Percentiles rank a stretch among this genome's conserved stretches.
Conservation (phyloP, 2,888 invertebrate genomes). For the Tholera decimalis region DNA sequence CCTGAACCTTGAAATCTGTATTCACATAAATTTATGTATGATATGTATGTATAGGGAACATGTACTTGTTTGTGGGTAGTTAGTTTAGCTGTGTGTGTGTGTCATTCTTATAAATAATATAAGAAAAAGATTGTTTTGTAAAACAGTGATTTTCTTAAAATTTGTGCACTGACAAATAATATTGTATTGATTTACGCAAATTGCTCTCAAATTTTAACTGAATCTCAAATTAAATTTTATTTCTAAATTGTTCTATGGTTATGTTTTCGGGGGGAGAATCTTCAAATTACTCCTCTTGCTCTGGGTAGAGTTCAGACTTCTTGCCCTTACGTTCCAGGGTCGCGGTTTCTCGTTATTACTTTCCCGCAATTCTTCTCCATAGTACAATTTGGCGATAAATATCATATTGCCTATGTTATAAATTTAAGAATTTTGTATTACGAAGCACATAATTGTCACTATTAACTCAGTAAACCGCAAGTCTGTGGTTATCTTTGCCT, state of each 20-base stretch:
- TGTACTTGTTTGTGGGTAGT: conserved; percentile 54
- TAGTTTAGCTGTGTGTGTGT: conserved; percentile 46
- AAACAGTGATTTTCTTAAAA: neutral
- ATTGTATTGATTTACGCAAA: neutral
- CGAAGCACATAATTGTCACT: neutral
- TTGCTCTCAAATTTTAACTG: neutral
- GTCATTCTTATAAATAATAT: conserved; percentile 14
- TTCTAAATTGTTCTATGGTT: too few species aligned
- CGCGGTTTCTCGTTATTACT: too few species aligned
- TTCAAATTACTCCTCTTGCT: too few species aligned
- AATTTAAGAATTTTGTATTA: neutral
- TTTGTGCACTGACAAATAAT: conserved; percentile 3
- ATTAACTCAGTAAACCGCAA: neutral
- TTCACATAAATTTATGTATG: conserved; percentile 33
- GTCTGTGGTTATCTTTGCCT: neutral
- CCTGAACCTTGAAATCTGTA: too few species aligned
- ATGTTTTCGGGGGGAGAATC: too few species aligned
- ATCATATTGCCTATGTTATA: too few species aligned
- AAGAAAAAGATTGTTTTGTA: neutral
- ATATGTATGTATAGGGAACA: conserved; percentile 42
- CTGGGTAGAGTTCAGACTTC: too few species aligned
- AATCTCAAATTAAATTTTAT: neutral
- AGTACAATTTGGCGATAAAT: too few species aligned
- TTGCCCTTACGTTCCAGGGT: too few species aligned
- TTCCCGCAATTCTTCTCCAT: too few species aligned